These are phyloP conservation scores for Bombus balteatus DNA, from an alignment of 1,140 invertebrate genomes.

Conservation along the genomic window DNA sequence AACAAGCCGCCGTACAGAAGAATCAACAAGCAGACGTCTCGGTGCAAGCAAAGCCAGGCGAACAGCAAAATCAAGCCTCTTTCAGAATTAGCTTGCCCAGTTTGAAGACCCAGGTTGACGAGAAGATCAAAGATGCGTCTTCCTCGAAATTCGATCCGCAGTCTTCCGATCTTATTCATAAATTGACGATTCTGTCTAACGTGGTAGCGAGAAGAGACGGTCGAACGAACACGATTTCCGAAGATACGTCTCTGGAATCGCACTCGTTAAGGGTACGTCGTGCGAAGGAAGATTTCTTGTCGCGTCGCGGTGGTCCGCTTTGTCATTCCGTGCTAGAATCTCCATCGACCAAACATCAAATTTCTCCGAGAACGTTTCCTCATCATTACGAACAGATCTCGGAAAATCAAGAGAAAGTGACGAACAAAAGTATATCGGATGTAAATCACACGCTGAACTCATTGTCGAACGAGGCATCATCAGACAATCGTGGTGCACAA, in stretches of 20 bases:
- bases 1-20: background rate
- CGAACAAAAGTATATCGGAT: background rate
- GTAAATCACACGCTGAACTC: background rate
- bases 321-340: conserved; percentile 51
- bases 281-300: conserved; percentile 71
- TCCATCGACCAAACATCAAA: background rate
- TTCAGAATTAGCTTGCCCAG: background rate
- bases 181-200: conserved; percentile 58
- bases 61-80: background rate
- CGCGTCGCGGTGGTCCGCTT: conserved; percentile 59
- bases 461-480: background rate
- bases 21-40: background rate
- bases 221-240: background rate
- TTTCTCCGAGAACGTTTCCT: background rate
- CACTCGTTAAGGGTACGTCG: conserved; percentile 62
- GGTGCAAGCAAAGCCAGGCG: too few species aligned
- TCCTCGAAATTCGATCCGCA: conserved; percentile 24
- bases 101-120: background rate
- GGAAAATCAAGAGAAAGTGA: background rate
- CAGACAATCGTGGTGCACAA: too few species aligned
- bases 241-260: conserved; percentile 43
- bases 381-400: background rate
- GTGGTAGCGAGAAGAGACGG: conserved; percentile 53
- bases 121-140: background rate
- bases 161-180: conserved; percentile 63